These are phyloP conservation scores for Drosophila pallidifrons DNA, from an alignment of 1,140 invertebrate species.

Conservation along the genomic window DNA sequence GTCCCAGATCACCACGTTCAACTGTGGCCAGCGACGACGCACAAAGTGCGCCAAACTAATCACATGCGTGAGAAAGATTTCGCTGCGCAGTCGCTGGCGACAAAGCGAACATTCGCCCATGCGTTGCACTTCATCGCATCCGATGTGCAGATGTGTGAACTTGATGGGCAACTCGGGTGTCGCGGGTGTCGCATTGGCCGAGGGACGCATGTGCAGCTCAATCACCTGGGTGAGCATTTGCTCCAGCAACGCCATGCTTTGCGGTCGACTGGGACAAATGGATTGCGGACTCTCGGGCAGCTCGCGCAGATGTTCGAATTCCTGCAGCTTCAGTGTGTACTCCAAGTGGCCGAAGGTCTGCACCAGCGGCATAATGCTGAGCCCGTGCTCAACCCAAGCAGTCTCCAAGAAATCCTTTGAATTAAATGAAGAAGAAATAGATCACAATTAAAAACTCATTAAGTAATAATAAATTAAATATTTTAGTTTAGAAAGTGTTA, in stretches of 20 bases:
- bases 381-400: slow-evolving; percentile 85
- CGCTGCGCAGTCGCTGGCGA: slow-evolving; percentile 86
- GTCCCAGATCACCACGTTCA: slow-evolving; percentile 96
- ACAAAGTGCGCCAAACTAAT: slow-evolving; percentile 88
- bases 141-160: slow-evolving; percentile 91
- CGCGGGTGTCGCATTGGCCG: slow-evolving; percentile 57
- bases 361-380: slow-evolving; percentile 95
- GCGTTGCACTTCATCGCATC: slow-evolving; percentile 93
- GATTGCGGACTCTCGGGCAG: slow-evolving; percentile 91
- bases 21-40: slow-evolving; percentile 87
- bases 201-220: slow-evolving; percentile 68
- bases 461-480: no score
- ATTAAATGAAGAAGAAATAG: neutral
- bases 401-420: slow-evolving; percentile 83
- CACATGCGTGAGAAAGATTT: slow-evolving; percentile 91
- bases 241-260: slow-evolving; percentile 90
- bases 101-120: slow-evolving; percentile 93
- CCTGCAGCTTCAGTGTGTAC: slow-evolving; percentile 93
- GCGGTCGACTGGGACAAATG: slow-evolving; percentile 92
- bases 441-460: no score
- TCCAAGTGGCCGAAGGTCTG: slow-evolving; percentile 99
- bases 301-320: slow-evolving; percentile 92
- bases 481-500: no score
- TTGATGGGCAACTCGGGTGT: slow-evolving; percentile 85
- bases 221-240: slow-evolving; percentile 94